A percentile compares a stretch with the other conserved stretches of the same genome.
These are phyloP conservation scores for Dicyrtomina minuta DNA, from an alignment of 2,888 invertebrate genomes.

Conservation along the genomic window DNA sequence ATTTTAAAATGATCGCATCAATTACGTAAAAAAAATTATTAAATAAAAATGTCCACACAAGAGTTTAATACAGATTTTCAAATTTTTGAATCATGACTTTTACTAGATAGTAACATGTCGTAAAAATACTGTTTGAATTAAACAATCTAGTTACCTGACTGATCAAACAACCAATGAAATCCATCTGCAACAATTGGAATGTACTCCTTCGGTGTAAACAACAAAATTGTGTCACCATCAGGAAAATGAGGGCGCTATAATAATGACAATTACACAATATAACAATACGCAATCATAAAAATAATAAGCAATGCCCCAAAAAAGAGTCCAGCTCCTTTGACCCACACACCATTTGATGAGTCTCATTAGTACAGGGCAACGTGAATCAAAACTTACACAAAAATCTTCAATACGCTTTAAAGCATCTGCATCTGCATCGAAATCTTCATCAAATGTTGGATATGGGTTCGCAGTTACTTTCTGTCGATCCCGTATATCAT, in stretches of 20 bases:
- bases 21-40: no score
- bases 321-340: neutral
- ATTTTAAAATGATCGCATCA: no score
- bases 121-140: neutral
- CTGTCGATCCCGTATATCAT: neutral
- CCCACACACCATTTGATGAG: neutral
- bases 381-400: constrained; percentile 7
- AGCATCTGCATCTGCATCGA: constrained; percentile 18
- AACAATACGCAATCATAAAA: no score
- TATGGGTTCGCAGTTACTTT: constrained; percentile 9
- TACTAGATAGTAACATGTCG: neutral
- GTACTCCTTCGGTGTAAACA: constrained; percentile 28
- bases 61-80: no score
- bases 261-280: neutral
- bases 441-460: constrained; percentile 17
- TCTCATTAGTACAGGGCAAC: neutral
- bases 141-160: constrained; percentile 9
- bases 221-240: neutral
- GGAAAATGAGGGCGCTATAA: constrained; percentile 17
- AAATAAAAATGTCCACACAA: no score
- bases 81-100: no score
- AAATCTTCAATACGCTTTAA: constrained; percentile 10
- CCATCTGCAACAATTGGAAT: constrained; percentile 28
- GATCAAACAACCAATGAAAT: constrained; percentile 18
- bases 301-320: neutral